Evolutionary conservation across 35 echinoderm and acorn worm species (phyloP).

Genomic region (Heliocidaris erythrogramma): DNA sequence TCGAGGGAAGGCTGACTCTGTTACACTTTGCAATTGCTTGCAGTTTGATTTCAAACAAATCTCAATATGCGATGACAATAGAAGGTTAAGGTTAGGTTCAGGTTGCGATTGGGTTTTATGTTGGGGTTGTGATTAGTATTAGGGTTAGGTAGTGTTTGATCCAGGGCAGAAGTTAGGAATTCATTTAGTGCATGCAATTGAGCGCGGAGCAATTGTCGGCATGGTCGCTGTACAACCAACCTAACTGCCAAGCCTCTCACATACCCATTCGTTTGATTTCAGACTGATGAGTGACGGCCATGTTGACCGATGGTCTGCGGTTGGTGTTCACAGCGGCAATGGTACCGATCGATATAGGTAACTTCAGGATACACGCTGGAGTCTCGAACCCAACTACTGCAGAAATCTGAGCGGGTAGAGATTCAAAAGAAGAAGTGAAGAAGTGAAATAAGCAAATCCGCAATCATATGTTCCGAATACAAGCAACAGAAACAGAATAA

Average conservation of each 20-base stretch:
- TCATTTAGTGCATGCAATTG: background rate
- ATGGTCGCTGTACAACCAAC: background rate
- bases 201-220: background rate
- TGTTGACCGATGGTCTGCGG: constrained; percentile 7
- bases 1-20: too few species aligned
- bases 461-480: too few species aligned
- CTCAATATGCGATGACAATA: background rate
- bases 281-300: constrained; percentile 41
- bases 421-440: too few species aligned
- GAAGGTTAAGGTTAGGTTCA: background rate
- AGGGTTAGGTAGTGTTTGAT: background rate
- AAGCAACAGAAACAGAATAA: too few species aligned
- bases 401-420: background rate
- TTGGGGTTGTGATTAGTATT: background rate
- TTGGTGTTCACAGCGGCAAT: background rate
- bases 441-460: too few species aligned
- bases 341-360: constrained; percentile 25
- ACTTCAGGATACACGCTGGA: background rate
- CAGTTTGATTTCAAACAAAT: too few species aligned
- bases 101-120: background rate
- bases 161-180: background rate
- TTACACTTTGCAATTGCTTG: too few species aligned
- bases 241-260: background rate
- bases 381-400: constrained; percentile 24
- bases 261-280: constrained; percentile 45